A percentile compares a stretch with the other conserved stretches of the same genome.
phyloP scores from a whole-genome alignment of 2,888 invertebrate species.

The Torymus auratus region DNA sequence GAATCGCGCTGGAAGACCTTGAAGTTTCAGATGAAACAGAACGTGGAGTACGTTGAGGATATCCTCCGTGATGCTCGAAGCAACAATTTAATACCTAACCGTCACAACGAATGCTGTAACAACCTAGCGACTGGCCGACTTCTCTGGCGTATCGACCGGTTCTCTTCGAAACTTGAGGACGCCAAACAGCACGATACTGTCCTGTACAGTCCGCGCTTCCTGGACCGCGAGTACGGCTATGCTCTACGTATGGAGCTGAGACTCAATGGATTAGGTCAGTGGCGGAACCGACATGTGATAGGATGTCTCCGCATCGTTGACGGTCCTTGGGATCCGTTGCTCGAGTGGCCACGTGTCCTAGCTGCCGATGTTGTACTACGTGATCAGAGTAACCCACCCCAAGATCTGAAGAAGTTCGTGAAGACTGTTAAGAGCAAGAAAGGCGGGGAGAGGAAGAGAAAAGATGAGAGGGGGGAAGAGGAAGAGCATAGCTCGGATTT shows the following conservation, averaged over 20 bases:
- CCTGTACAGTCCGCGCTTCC: constrained; percentile 83
- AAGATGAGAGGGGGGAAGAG: constrained; percentile 41
- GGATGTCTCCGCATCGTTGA: constrained; percentile 83
- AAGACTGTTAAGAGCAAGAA: constrained; percentile 60
- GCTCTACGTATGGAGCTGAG: constrained; percentile 84
- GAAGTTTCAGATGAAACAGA: constrained; percentile 66
- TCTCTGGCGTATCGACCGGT: constrained; percentile 85
- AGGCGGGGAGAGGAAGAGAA: constrained; percentile 53
- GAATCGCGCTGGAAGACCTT: constrained; percentile 61
- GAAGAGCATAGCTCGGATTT: constrained; percentile 61
- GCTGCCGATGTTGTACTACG: constrained; percentile 82
- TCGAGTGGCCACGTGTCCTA: constrained; percentile 86
- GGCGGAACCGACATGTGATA: constrained; percentile 86
- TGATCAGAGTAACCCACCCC: constrained; percentile 80
- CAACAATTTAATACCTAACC: not conserved
- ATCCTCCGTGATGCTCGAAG: constrained; percentile 59
- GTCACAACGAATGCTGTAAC: constrained; percentile 5
- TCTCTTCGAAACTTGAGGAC: constrained; percentile 82
- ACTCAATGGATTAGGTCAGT: constrained; percentile 86
- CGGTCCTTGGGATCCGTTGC: constrained; percentile 84
- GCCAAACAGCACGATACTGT: constrained; percentile 83
- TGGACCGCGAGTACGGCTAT: constrained; percentile 86
- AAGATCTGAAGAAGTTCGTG: constrained; percentile 75
- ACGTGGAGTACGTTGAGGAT: constrained; percentile 64
- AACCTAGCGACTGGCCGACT: constrained; percentile 78